Evolutionary conservation across 1,140 invertebrate genomes (phyloP), one percentile per base, ranked within the genome.

Genomic region (Cotesia typhae): DNA sequence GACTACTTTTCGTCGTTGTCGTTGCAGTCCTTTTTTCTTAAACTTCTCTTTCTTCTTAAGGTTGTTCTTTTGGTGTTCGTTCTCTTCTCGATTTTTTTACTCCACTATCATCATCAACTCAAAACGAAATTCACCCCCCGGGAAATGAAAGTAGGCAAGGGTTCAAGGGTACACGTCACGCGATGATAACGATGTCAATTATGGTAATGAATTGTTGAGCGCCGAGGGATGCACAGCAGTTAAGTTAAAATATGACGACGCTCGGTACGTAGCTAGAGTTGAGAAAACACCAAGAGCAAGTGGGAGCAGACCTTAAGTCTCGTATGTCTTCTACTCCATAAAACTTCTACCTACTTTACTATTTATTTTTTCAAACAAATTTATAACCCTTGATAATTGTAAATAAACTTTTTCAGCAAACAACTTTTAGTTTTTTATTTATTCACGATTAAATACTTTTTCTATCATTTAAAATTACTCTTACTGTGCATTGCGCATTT

Each of bases 151-250:
- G 52, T 14, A 68, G 47, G 47, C 41, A 69, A 68, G 60, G 55
- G 68, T 75, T 75, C 59, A 68, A 72, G 71, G 68, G 64, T 72
- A 71, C 71, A 68, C 64, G 57, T 61, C 64, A 69, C 67, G 71
- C 69, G 72, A 74, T 69, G 72, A 74, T 74, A 76, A 76, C 75
- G 75, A 76, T 74, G 75, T 76, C 75, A 76, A 76, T 76, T 76
- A 76, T 76, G 75, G 70, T 76, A 76, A 76, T 76, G 72, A 76
- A 76, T 76, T 76, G 75, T 76, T 76, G 70, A 69, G 64, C 70
- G 75, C 70, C 72, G 64, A 73, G 75, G 75, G 75, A 76, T 76
- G 72, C 75, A 74, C 67, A 68, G 73, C 75, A 76, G 75, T 76
- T 76, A 74, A 76, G 71, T 71, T 76, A 74, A 76, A 76, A 76